These are phyloP conservation scores for Plutomurus gul DNA, from an alignment of 1,140 invertebrate species.

Conservation along the genomic window DNA sequence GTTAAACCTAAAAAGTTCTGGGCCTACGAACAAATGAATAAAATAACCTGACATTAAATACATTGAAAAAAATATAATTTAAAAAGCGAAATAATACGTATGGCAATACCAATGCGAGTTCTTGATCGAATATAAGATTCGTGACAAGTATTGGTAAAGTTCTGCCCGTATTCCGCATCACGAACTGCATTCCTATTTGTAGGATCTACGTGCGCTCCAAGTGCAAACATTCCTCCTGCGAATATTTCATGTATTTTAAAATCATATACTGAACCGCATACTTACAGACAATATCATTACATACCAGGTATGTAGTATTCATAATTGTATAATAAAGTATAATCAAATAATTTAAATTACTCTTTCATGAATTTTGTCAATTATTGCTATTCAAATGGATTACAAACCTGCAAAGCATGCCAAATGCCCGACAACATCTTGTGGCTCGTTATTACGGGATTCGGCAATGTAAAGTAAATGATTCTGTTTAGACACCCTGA, in stretches of 20 bases:
- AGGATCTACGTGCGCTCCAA: slow-evolving; percentile 45
- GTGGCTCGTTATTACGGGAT: not conserved
- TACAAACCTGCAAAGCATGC: slow-evolving; percentile 47
- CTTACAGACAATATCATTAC: not conserved
- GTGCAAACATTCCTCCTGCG: slow-evolving; percentile 52
- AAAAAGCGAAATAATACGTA: not conserved
- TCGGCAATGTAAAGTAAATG: slow-evolving; percentile 50
- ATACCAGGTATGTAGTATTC: not conserved
- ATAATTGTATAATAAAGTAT: not conserved
- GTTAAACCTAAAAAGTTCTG: slow-evolving; percentile 64
- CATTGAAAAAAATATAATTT: not conserved
- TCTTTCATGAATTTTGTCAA: not conserved
- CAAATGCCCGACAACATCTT: slow-evolving; percentile 42
- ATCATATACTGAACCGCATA: not conserved
- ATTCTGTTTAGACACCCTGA: slow-evolving; percentile 40
- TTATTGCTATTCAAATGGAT: not conserved
- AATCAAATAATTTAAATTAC: not conserved
- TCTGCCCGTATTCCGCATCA: slow-evolving; percentile 47
- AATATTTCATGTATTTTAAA: not conserved
- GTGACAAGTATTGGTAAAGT: slow-evolving; percentile 53
- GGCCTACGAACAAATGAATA: slow-evolving; percentile 55
- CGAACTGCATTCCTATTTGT: slow-evolving; percentile 13
- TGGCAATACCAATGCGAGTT: slow-evolving; percentile 8
- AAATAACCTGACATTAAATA: not conserved
- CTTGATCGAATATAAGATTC: slow-evolving; percentile 49